phyloP scores from a whole-genome alignment of 2,888 invertebrate species.

The Scelioninae gen. 2 region DNA sequence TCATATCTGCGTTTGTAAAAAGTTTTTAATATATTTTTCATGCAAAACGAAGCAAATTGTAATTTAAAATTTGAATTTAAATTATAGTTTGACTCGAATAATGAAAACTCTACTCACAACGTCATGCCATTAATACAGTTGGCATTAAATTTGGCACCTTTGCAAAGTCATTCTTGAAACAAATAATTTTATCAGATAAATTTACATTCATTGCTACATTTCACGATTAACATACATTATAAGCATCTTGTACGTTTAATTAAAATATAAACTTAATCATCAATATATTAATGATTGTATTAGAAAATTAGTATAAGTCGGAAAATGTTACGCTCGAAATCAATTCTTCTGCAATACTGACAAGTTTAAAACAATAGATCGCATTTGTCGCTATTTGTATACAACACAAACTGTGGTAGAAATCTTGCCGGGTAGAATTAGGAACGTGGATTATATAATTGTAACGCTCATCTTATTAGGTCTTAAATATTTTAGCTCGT shows the following conservation, averaged over 20 bases:
- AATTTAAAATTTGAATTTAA: too few species aligned
- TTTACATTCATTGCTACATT: neutral
- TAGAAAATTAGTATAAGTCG: too few species aligned
- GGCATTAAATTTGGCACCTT: constrained; percentile 10
- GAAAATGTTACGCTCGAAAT: constrained; percentile 23
- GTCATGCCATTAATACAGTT: too few species aligned
- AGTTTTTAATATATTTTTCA: too few species aligned
- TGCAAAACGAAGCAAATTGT: too few species aligned
- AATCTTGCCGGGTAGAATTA: constrained; percentile 42
- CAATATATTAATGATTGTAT: too few species aligned
- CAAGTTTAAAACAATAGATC: constrained; percentile 36
- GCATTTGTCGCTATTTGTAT: constrained; percentile 52
- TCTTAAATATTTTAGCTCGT: constrained; percentile 26
- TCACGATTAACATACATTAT: neutral
- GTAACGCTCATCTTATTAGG: constrained; percentile 25
- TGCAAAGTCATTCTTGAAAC: constrained; percentile 5
- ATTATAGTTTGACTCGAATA: too few species aligned
- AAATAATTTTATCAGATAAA: constrained; percentile 14
- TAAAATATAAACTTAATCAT: too few species aligned
- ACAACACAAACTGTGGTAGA: constrained; percentile 32
- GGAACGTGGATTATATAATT: constrained; percentile 45
- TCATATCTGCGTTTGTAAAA: too few species aligned
- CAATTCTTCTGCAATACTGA: constrained; percentile 35
- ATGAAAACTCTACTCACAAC: too few species aligned
- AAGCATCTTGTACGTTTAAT: neutral